Conservation (phyloP, 1,140 invertebrate genomes). For the Leucophenga varia region DNA sequence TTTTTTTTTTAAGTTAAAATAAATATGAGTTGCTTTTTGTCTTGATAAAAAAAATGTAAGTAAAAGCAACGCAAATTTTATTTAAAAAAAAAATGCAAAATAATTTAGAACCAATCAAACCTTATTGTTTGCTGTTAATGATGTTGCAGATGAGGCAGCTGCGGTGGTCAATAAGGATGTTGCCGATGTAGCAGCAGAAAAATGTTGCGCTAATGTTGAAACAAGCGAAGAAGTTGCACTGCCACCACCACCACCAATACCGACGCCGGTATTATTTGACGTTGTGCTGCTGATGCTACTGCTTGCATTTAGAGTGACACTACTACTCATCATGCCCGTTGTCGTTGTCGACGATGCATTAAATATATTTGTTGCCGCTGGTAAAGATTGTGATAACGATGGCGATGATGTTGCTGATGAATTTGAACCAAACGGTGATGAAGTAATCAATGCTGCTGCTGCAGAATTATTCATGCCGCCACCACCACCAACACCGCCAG, state of each 20-base stretch:
- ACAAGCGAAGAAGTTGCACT: constrained; percentile 35
- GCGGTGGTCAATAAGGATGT: constrained; percentile 23
- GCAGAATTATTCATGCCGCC: constrained; percentile 35
- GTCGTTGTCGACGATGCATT: constrained; percentile 23
- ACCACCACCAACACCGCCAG: constrained; percentile 23
- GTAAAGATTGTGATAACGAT: constrained; percentile 32
- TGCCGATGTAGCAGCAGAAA: constrained; percentile 36
- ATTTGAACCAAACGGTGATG: constrained; percentile 34
- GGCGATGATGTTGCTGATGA: constrained; percentile 40
- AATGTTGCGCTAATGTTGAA: constrained; percentile 49
- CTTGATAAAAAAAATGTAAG: too few species aligned
- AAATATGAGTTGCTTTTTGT: too few species aligned
- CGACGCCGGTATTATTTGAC: background rate
- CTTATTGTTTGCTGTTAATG: constrained; percentile 38
- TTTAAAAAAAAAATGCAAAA: too few species aligned
- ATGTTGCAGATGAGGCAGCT: constrained; percentile 23
- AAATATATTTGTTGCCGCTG: constrained; percentile 3
- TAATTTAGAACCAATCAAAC: constrained; percentile 45
- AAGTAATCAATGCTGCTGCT: constrained; percentile 34
- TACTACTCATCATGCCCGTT: background rate
- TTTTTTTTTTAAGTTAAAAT: constrained; percentile 17
- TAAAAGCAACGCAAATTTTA: too few species aligned
- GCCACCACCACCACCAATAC: too few species aligned
- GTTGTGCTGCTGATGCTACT: background rate
- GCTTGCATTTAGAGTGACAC: background rate